Conservation (phyloP, 23 tunicate genomes). For the Diplosoma virens region DNA sequence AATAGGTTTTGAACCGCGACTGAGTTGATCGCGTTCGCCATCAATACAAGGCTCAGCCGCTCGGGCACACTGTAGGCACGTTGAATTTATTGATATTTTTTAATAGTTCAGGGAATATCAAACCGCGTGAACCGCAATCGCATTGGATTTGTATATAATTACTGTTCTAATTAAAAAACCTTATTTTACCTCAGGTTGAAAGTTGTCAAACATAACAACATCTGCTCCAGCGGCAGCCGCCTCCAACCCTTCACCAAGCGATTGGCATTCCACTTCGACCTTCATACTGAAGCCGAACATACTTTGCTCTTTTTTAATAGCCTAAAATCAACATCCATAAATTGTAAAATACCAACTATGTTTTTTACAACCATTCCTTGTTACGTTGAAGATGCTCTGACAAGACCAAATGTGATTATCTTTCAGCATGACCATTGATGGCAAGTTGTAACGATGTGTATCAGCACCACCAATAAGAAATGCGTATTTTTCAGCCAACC, state of each 20-base stretch:
- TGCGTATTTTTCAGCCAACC: constrained; percentile 76
- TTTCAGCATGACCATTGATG: constrained; percentile 78
- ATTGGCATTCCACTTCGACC: constrained; percentile 77
- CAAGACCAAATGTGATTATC: constrained; percentile 66
- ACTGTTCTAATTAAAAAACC: too few relatives aligned
- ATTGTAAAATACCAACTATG: too few relatives aligned
- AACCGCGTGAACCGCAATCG: too few relatives aligned
- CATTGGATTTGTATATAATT: too few relatives aligned
- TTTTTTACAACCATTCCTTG: too few relatives aligned
- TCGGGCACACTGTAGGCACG: too few relatives aligned
- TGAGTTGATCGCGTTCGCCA: too few relatives aligned
- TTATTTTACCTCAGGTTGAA: constrained; percentile 37
- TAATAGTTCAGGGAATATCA: too few relatives aligned
- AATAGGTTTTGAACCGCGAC: too few relatives aligned
- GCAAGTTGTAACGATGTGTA: constrained; percentile 61
- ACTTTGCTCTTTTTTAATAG: constrained; percentile 26
- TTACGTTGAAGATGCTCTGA: constrained; percentile 36
- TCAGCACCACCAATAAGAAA: constrained; percentile 68
- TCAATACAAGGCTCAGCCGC: too few relatives aligned
- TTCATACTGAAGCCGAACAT: constrained; percentile 54
- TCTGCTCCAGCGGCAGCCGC: constrained; percentile 76
- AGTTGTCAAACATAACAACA: constrained; percentile 81
- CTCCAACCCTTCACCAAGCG: constrained; percentile 53
- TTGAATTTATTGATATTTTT: too few relatives aligned
- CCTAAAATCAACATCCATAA: too few relatives aligned